Evolutionary conservation across 1,140 invertebrate genomes (phyloP).

Genomic region (Leptinotarsa texana): DNA sequence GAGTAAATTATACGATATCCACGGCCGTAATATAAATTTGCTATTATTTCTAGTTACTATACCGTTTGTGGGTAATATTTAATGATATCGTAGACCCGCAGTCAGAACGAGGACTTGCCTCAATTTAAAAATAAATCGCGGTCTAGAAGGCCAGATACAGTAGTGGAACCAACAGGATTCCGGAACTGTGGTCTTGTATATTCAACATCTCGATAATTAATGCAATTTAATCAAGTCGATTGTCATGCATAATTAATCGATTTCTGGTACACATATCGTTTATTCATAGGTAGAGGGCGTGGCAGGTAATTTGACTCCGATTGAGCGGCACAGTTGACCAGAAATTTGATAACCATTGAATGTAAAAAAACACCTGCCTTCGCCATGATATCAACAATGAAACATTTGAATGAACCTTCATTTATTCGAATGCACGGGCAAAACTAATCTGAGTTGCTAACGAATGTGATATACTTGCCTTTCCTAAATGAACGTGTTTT

Average conservation of each 20-base stretch:
- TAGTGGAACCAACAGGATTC: constrained; percentile 18
- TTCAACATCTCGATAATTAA: constrained; percentile 19
- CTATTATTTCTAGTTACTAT: constrained; percentile 10
- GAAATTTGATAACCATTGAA: too few species aligned
- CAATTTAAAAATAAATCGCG: constrained; percentile 1
- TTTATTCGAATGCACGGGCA: too few species aligned
- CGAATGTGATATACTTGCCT: too few species aligned
- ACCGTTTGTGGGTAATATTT: constrained; percentile 11
- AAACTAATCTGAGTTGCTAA: too few species aligned
- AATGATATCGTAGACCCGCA: neutral
- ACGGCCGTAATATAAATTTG: neutral
- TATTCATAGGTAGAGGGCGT: neutral
- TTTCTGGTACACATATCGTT: neutral
- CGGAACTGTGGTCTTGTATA: constrained; percentile 5
- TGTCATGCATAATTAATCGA: constrained; percentile 12
- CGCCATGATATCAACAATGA: too few species aligned
- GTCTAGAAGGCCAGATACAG: constrained; percentile 5
- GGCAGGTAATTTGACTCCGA: neutral
- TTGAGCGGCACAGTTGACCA: neutral
- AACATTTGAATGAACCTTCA: too few species aligned
- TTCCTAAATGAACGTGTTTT: too few species aligned
- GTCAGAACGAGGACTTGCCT: neutral
- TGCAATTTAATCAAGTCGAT: constrained; percentile 12
- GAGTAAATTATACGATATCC: constrained; percentile 15
- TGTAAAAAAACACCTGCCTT: too few species aligned